A percentile compares a stretch with the other conserved stretches of the same genome.
Conservation (phyloP, 2,888 invertebrate species). For the Bellardia pandia region DNA sequence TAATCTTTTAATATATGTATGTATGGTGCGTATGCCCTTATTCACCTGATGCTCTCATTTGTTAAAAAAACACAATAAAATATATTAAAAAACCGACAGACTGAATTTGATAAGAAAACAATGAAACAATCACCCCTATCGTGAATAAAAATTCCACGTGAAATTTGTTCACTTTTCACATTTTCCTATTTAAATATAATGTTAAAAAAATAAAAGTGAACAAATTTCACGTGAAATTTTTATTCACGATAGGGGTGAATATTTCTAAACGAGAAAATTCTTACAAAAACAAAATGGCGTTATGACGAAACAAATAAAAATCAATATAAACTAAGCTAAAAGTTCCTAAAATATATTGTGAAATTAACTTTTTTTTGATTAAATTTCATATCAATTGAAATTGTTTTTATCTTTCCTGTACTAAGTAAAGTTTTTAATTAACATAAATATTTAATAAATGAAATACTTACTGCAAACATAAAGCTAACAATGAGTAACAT, state of each 20-base stretch:
- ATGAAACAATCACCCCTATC: too few species aligned
- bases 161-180: too few species aligned
- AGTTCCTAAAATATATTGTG: not conserved
- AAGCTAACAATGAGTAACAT: slow-evolving; percentile 90
- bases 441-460: not conserved
- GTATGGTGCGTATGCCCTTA: not conserved
- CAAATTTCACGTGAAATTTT: too few species aligned
- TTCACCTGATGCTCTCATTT: not conserved
- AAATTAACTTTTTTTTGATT: not conserved
- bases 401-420: not conserved
- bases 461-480: slow-evolving; percentile 90
- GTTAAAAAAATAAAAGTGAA: too few species aligned
- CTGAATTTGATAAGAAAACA: slow-evolving; percentile 31
- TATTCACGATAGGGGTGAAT: too few species aligned
- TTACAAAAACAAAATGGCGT: slow-evolving; percentile 49
- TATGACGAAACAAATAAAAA: not conserved
- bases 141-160: too few species aligned
- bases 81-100: not conserved
- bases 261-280: not conserved
- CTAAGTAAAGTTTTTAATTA: not conserved
- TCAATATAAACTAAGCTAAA: not conserved
- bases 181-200: too few species aligned
- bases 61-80: not conserved
- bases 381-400: too few species aligned
- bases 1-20: not conserved